Conservation (phyloP, 2,888 invertebrate genomes). For the Craniophora ligustri region DNA sequence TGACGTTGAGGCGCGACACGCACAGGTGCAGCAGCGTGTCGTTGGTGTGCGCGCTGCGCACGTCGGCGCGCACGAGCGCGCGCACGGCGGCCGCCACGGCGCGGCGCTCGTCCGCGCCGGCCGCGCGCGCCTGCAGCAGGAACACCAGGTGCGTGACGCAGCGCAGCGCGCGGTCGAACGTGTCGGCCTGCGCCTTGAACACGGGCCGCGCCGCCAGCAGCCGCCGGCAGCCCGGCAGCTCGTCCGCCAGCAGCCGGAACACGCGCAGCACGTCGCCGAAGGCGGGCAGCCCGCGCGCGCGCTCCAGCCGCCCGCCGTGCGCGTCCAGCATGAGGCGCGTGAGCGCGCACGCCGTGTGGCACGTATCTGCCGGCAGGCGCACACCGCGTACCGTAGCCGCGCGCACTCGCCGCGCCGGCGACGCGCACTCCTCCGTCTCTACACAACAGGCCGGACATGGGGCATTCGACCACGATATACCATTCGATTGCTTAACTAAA, state of each 20-base stretch:
- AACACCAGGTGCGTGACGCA: conserved; percentile 94
- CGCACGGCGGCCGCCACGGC: conserved; percentile 78
- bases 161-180: conserved; percentile 94
- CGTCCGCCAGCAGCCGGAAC: conserved; percentile 87
- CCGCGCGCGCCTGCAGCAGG: conserved; percentile 89
- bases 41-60: conserved; percentile 91
- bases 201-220: conserved; percentile 90
- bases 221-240: conserved; percentile 89
- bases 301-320: conserved; percentile 88
- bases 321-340: conserved; percentile 94
- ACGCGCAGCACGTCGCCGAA: conserved; percentile 92
- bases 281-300: conserved; percentile 78
- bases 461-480: too few relatives aligned
- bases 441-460: too few relatives aligned
- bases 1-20: conserved; percentile 93
- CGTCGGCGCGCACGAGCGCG: conserved; percentile 89
- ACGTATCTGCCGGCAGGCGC: conserved; percentile 89
- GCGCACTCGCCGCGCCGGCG: too few relatives aligned
- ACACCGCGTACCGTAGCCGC: too few relatives aligned
- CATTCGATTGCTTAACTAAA: too few relatives aligned
- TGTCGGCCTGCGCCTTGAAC: conserved; percentile 93
- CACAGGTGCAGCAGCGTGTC: conserved; percentile 96
- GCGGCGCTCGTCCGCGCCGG: conserved; percentile 73
- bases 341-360: conserved; percentile 95
- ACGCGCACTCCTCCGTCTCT: too few relatives aligned